Evolutionary conservation across 2,797 vertebrate species (phyloP).

Genomic region (Anguilla megastoma): DNA sequence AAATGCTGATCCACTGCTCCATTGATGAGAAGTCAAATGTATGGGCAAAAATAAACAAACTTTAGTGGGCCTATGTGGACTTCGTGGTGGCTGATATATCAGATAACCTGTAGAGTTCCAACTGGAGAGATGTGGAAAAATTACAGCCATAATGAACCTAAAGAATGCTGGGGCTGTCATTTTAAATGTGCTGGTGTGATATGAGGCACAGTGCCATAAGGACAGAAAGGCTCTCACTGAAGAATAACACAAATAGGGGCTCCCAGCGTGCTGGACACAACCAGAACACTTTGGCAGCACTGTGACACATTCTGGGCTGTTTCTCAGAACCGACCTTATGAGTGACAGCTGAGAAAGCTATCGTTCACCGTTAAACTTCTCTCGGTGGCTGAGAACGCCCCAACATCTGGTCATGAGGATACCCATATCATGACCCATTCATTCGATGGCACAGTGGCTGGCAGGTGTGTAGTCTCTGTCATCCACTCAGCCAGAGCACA

Average conservation of each 20-base stretch:
- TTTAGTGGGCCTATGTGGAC: neutral
- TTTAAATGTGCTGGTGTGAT: neutral
- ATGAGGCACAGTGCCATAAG: neutral
- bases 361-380: neutral
- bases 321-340: neutral
- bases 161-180: neutral
- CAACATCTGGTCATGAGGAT: neutral
- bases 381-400: neutral
- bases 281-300: neutral
- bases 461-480: neutral
- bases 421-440: neutral
- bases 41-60: neutral
- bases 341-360: neutral
- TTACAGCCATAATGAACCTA: neutral
- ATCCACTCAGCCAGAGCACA: neutral
- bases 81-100: neutral
- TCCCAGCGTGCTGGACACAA: neutral
- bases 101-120: neutral
- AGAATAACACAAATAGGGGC: neutral
- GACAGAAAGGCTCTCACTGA: neutral
- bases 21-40: neutral
- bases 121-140: neutral
- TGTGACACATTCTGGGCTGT: neutral
- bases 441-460: neutral
- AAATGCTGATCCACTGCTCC: neutral